These are phyloP conservation scores for Huso huso DNA, from an alignment of 2,797 vertebrate genomes.

Conservation along the genomic window DNA sequence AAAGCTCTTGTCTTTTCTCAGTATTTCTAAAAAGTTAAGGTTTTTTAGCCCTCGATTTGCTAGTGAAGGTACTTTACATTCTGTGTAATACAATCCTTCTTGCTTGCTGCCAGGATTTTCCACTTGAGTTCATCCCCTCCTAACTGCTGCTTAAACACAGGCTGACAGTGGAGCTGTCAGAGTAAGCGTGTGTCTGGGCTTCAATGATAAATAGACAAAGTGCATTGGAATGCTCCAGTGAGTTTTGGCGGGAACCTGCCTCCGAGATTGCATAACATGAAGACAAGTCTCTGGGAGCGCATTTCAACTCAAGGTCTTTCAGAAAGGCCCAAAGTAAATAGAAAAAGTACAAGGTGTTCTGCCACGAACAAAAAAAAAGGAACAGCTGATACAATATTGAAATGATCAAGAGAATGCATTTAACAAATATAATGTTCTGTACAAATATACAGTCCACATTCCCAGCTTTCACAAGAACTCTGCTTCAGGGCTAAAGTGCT, in stretches of 20 bases:
- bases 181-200: conserved; percentile 39
- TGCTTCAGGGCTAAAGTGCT: too few species aligned
- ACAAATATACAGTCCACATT: not conserved
- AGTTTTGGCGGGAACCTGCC: conserved; percentile 30
- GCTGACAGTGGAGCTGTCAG: conserved; percentile 40
- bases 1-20: too few species aligned
- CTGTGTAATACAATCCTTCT: conserved; percentile 35
- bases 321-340: not conserved
- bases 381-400: not conserved
- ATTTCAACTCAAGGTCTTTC: not conserved
- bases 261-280: conserved; percentile 17
- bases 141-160: conserved; percentile 31
- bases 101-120: conserved; percentile 47
- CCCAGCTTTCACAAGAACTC: too few species aligned
- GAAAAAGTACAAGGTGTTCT: not conserved
- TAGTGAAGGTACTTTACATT: conserved; percentile 28
- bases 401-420: not conserved
- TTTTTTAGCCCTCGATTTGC: not conserved
- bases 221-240: conserved; percentile 33
- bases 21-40: too few species aligned
- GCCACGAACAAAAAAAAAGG: not conserved
- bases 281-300: conserved; percentile 3
- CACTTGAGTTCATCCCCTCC: conserved; percentile 43
- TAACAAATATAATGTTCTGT: not conserved
- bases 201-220: conserved; percentile 25